phyloP scores from a whole-genome alignment of 2,113 vertebrate genomes.

The Paedocypris sp. region DNA sequence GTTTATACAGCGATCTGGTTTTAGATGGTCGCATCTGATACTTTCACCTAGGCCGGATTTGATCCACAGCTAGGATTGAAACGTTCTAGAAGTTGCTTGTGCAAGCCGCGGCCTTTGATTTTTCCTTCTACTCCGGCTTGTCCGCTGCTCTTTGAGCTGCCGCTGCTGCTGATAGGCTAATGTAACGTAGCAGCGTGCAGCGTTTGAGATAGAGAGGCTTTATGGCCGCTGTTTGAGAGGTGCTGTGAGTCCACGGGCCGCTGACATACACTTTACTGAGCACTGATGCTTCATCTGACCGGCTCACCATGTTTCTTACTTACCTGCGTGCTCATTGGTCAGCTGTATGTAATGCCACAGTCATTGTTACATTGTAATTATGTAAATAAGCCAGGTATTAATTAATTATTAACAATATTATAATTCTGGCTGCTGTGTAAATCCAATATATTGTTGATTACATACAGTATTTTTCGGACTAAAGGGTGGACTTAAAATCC shows the following conservation, averaged over 20 bases:
- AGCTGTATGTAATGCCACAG: too few species aligned
- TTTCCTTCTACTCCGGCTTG: neutral
- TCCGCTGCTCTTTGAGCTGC: neutral
- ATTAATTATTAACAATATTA: neutral
- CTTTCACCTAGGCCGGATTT: neutral
- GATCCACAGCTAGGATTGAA: neutral
- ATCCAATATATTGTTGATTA: neutral
- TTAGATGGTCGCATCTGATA: too few species aligned
- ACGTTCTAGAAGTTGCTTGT: neutral
- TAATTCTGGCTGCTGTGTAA: neutral
- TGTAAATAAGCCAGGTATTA: too few species aligned
- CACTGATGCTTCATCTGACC: too few species aligned
- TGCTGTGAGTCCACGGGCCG: slow-evolving; percentile 8
- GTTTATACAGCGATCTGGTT: too few species aligned
- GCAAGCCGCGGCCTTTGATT: neutral
- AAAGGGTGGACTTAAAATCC: neutral
- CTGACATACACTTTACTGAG: too few species aligned
- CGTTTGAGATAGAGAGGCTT: neutral
- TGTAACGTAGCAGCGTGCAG: slow-evolving; percentile 5
- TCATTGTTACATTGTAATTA: too few species aligned
- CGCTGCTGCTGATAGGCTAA: neutral
- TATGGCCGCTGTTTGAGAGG: neutral
- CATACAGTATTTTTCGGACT: neutral
- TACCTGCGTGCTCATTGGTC: too few species aligned
- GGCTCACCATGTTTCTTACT: too few species aligned